phyloP scores from a whole-genome alignment of 1,140 invertebrate genomes.

The Helicoverpa armigera region DNA sequence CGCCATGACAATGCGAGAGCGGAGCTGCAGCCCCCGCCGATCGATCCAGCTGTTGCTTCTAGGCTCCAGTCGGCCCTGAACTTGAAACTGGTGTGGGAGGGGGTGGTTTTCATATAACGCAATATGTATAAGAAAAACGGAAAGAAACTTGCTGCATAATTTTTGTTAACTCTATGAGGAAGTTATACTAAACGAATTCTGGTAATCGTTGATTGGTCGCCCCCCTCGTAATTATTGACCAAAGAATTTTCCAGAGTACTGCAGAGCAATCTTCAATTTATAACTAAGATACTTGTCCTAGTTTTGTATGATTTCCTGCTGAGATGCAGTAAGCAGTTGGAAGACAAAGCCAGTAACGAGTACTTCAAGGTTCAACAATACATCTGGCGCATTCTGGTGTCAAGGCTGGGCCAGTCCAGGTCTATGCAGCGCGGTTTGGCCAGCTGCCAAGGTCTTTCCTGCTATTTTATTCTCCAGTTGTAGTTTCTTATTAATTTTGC shows the following conservation, averaged over 20 bases:
- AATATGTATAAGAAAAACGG: background rate
- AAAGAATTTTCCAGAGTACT: conserved; percentile 2
- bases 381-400: conserved; percentile 41
- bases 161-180: background rate
- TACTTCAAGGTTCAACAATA: conserved; percentile 36
- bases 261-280: background rate
- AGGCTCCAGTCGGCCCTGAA: conserved; percentile 73
- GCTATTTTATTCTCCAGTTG: conserved; percentile 32
- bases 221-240: background rate
- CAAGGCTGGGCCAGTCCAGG: conserved; percentile 47
- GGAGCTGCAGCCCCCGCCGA: conserved; percentile 66
- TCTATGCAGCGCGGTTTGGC: conserved; percentile 47
- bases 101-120: conserved; percentile 14
- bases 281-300: background rate
- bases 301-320: background rate
- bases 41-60: conserved; percentile 83
- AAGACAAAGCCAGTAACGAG: conserved; percentile 16
- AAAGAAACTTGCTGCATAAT: background rate
- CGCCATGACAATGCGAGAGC: conserved; percentile 69
- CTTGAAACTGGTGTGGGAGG: conserved; percentile 57
- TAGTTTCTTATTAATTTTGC: conserved; percentile 42
- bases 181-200: background rate
- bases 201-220: conserved; percentile 7
- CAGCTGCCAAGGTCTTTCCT: conserved; percentile 44
- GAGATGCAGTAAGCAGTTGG: background rate